Base-by-base conservation (phyloP, 2,113 vertebrate genomes). In the Ailuropoda melanoleuca region DNA sequence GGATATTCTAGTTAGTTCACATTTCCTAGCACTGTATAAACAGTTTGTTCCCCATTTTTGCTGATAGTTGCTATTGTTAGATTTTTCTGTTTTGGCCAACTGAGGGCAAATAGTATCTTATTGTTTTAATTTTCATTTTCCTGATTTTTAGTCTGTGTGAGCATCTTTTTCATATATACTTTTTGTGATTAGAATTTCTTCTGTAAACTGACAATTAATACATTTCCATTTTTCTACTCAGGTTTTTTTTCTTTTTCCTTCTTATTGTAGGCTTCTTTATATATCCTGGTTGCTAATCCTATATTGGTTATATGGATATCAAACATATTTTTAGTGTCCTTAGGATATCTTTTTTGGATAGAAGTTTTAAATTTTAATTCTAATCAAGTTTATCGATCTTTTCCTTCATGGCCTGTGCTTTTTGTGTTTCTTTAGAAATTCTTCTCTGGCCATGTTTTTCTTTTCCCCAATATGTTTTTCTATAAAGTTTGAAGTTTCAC, bases 391-490 rank as follows among this genome's bases (percentile, higher is more conserved):
- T 84, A 46, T 81, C 7, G 21, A 1, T 62, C 50, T 50, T 93
- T 87, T 66, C 15, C 29, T 46, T 87, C 26, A 39, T 66, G 56
- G 5, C 26, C 46, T 82, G 11, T 55, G 9, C 14, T 80, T 6
- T 78, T 55, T 75, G 29, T 64, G 17, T 95, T 92, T 81, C 55
- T 81, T 87, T 48, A 87, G 46, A 94, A 88, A 60, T 82, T 92
- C 34, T 88, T 88, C 11, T 15, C 43, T 64, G 29, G 12, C 11
- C 7, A 18, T 37, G 12, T 39, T 72, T 39, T 72, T 37, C 43
- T 91, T 86, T n/a, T 9, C 23, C 37, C 77, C 50, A 88, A 7
- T 60, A 31, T 77, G 11, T 83, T 72, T 90, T 91, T 83, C 83
- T 60, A 12, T 88, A 24, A 83, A n/a, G 26, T 78, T 93, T 84